Evolutionary conservation across 2,888 invertebrate species (phyloP).

Genomic region (Drosophila cognata): DNA sequence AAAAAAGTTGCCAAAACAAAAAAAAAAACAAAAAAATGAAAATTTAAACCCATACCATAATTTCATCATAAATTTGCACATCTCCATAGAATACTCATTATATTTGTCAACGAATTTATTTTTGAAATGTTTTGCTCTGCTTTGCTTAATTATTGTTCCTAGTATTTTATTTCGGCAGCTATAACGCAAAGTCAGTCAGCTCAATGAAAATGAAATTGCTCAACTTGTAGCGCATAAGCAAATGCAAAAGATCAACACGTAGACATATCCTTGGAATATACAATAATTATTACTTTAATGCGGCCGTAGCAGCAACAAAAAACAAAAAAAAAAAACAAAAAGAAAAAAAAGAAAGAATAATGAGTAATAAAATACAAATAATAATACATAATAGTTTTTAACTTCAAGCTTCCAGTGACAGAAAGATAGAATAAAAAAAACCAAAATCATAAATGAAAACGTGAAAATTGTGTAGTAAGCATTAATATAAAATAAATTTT

Average conservation of each 20-base stretch:
- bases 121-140: constrained; percentile 52
- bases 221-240: constrained; percentile 73
- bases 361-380: constrained; percentile 46
- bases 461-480: constrained; percentile 73
- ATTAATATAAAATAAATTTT: constrained; percentile 63
- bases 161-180: constrained; percentile 74
- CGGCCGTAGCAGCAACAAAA: constrained; percentile 67
- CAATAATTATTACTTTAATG: constrained; percentile 81
- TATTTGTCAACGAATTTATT: constrained; percentile 59
- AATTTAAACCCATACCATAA: constrained; percentile 24
- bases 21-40: constrained; percentile 5
- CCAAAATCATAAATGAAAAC: constrained; percentile 33
- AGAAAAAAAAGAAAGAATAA: constrained; percentile 11
- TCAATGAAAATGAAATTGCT: constrained; percentile 73
- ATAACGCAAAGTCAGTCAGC: constrained; percentile 59
- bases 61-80: constrained; percentile 38
- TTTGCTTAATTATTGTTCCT: constrained; percentile 64
- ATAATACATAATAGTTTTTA: constrained; percentile 69
- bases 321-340: constrained; percentile 24
- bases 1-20: constrained; percentile 48
- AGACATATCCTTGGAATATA: constrained; percentile 83
- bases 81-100: constrained; percentile 76
- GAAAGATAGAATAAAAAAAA: constrained; percentile 47
- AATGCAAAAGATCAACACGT: constrained; percentile 81
- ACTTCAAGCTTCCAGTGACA: constrained; percentile 81